Conservation (phyloP, 2,888 invertebrate species). For the Watsonalla cultraria region DNA sequence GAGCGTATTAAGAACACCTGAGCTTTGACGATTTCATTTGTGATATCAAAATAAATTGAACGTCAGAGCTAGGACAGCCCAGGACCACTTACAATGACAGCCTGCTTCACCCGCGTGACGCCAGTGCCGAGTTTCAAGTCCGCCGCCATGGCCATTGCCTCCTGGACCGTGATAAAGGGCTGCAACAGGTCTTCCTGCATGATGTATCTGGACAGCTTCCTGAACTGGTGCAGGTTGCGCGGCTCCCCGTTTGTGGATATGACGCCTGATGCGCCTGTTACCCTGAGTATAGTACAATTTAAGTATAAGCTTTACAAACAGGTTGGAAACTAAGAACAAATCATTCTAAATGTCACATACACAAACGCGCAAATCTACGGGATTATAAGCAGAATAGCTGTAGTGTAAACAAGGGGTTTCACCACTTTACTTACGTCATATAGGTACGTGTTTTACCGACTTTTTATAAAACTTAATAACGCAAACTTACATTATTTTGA, state of each 20-base stretch:
- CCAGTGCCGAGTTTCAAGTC: slow-evolving; percentile 90
- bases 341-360: no score
- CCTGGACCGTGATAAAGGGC: slow-evolving; percentile 91
- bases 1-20: no score
- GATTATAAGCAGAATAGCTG: no score
- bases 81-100: slow-evolving; percentile 82
- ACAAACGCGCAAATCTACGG: no score
- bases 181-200: slow-evolving; percentile 96
- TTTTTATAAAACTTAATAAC: no score
- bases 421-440: no score
- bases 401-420: no score
- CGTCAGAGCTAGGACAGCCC: neutral
- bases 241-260: slow-evolving; percentile 88
- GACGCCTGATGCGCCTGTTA: slow-evolving; percentile 83
- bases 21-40: no score
- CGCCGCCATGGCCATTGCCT: slow-evolving; percentile 93
- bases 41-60: no score
- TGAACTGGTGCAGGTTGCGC: slow-evolving; percentile 87
- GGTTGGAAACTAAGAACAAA: no score
- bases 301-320: neutral
- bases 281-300: slow-evolving; percentile 64
- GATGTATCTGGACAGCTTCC: slow-evolving; percentile 95
- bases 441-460: no score
- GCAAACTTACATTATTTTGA: no score
- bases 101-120: slow-evolving; percentile 80